These are phyloP conservation scores for Cydia fagiglandana DNA, from an alignment of 1,140 invertebrate genomes.

Conservation along the genomic window DNA sequence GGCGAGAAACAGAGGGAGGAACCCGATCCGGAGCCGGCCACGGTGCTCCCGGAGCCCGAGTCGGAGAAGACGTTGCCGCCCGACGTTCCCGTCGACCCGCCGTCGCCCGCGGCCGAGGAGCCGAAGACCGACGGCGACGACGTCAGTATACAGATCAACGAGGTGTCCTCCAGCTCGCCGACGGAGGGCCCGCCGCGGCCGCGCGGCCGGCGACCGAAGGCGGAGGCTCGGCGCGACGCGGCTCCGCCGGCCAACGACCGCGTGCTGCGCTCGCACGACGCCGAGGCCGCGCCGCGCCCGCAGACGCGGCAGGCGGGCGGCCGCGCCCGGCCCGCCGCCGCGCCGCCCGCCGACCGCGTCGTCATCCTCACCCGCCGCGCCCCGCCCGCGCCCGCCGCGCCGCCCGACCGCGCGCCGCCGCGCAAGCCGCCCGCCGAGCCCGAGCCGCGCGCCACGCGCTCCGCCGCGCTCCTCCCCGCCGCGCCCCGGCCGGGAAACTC, in stretches of 20 bases:
- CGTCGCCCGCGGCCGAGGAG: neutral
- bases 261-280: constrained; percentile 70
- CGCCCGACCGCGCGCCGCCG: constrained; percentile 40
- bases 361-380: constrained; percentile 29
- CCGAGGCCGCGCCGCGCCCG: constrained; percentile 51
- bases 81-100: constrained; percentile 32
- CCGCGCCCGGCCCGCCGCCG: constrained; percentile 34
- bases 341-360: constrained; percentile 25
- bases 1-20: constrained; percentile 39
- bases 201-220: constrained; percentile 48
- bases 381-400: constrained; percentile 33
- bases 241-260: constrained; percentile 52
- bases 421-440: constrained; percentile 33
- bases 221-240: constrained; percentile 38
- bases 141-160: constrained; percentile 81
- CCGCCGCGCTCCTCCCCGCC: constrained; percentile 42
- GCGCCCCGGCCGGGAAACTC: constrained; percentile 39
- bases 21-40: constrained; percentile 37
- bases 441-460: constrained; percentile 42
- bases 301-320: constrained; percentile 57
- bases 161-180: constrained; percentile 80
- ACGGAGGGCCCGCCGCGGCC: constrained; percentile 60
- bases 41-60: constrained; percentile 38
- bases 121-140: constrained; percentile 47
- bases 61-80: constrained; percentile 37